A percentile compares a stretch with the other conserved stretches of the same genome.
Evolutionary conservation across 2,888 invertebrate genomes (phyloP).

Genomic region (Cheilosia scutellata): DNA sequence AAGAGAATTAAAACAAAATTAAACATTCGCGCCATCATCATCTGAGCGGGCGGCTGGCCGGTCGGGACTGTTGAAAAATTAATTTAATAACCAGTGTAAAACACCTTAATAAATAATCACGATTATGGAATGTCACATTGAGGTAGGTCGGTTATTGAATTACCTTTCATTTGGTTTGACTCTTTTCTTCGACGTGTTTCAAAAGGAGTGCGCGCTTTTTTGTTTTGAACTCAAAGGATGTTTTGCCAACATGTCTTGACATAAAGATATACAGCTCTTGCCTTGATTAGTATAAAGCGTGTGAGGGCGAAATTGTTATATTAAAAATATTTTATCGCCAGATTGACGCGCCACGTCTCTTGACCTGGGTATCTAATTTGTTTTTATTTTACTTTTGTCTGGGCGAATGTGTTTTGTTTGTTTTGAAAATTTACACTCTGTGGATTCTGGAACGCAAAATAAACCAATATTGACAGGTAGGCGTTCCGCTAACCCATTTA

Average conservation of each 20-base stretch:
- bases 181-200: neutral
- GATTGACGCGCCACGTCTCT: conserved; percentile 34
- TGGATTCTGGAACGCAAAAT: conserved; percentile 6
- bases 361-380: conserved; percentile 35
- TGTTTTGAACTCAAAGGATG: conserved; percentile 4
- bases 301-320: conserved; percentile 24
- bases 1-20: conserved; percentile 25
- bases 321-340: conserved; percentile 16
- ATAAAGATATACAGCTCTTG: neutral
- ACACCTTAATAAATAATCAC: conserved; percentile 83
- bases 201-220: neutral
- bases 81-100: conserved; percentile 78
- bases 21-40: conserved; percentile 27
- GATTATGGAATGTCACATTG: conserved; percentile 82
- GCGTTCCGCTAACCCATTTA: conserved; percentile 21
- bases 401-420: conserved; percentile 16
- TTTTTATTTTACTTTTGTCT: neutral
- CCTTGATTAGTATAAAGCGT: neutral
- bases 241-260: neutral
- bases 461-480: conserved; percentile 4
- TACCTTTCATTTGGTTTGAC: neutral
- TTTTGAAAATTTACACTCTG: conserved; percentile 19
- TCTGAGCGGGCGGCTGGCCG: neutral
- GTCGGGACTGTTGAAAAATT: conserved; percentile 44
- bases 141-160: conserved; percentile 45